Evolutionary conservation across 2,888 invertebrate genomes (phyloP).

Genomic region (Mimumesa dahlbomi): DNA sequence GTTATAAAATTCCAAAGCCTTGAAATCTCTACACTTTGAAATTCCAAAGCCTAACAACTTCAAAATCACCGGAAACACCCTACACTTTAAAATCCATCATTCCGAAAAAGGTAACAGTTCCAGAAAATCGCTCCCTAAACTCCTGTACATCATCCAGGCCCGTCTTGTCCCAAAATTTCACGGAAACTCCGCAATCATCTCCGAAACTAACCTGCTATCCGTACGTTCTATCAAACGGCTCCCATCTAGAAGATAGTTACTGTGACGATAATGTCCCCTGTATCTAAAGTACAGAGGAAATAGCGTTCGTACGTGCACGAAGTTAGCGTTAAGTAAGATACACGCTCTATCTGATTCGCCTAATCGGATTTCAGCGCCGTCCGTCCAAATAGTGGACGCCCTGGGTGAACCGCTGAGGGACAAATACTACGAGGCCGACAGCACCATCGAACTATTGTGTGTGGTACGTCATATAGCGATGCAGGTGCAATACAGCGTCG

Average conservation of each 20-base stretch:
- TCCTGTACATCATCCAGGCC: no score
- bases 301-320: background rate
- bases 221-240: no score
- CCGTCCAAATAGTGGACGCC: conserved; percentile 86
- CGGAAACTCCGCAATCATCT: no score
- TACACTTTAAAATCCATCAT: no score
- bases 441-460: conserved; percentile 86
- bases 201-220: no score
- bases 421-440: conserved; percentile 86
- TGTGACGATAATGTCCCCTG: background rate
- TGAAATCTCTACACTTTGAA: no score
- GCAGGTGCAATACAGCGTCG: conserved; percentile 82
- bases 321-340: background rate
- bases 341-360: conserved; percentile 5
- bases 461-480: conserved; percentile 82
- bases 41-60: no score
- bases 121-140: no score
- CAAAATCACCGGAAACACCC: no score
- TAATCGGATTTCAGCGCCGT: conserved; percentile 82
- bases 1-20: no score
- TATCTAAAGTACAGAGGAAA: background rate
- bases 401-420: conserved; percentile 85
- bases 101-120: no score
- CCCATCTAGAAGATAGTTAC: background rate
- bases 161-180: no score